Base-by-base conservation (phyloP, 2,113 vertebrate species). In the Odontesthes bonariensis region DNA sequence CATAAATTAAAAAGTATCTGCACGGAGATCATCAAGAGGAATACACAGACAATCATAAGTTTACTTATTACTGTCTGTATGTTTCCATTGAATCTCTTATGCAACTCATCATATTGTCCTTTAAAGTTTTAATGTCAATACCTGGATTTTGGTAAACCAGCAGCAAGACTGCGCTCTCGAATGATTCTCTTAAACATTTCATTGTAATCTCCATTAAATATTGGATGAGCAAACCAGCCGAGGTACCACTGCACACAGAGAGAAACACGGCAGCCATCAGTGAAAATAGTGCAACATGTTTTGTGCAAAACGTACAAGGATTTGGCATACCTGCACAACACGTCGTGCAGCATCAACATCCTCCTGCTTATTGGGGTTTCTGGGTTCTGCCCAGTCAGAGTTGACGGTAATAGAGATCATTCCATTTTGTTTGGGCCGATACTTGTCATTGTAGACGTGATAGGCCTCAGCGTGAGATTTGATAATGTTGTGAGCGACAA, bases 221-320 rank as follows among this genome's bases (percentile, higher is more conserved):
- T 93, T 4, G 98, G 98, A 81, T 98, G 95, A 71, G 97, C 96
- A 90, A 99, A 99, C 98, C 98, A 99, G 66, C 97, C 97, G 81
- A 95, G 93, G 46, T 94, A 88, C 84, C 99, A 99, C 98, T 99
- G 89, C 69, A 70, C 8, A 78, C 56, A 74, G 13, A 86, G 7
- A 38, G 35, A 10, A 5, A 38, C 35, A 38, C 35, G 5, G 9
- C 13, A 64, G 19, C 1, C 10, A 3, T 40, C 16, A 23, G 19
- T 75, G 1, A 69, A 16, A n/a, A 38, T 22, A 55, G 7, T 0
- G 7, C 4, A 65, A n/a, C 19, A 23, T 23, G 12, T 69, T 9
- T 31, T 8, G 10, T 11, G 1, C 19, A 46, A 63, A 77, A 60
- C 32, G 40, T 40, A 1, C 46, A 46, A 67, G 27, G 22, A 38